Base-by-base conservation (phyloP, 2,888 invertebrate species). In the Eristalis tenax region DNA sequence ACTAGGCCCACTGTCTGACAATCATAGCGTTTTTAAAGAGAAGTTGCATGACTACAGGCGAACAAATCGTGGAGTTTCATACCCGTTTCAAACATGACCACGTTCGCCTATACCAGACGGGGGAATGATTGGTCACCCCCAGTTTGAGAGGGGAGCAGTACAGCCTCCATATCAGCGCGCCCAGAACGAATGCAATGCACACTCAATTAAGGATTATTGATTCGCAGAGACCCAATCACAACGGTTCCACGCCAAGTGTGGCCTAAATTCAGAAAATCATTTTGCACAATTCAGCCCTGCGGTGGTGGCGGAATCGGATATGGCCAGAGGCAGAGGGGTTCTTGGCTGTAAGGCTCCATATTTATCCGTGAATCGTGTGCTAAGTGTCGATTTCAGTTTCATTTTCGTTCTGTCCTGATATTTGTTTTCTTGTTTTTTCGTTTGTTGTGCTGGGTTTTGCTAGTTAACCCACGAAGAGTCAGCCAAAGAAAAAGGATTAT, bases 321-420 rank as follows among this genome's bases (percentile, higher is more conserved):
- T 1, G 56, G 13, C 22, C 15, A 10, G 68, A 10, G 68, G 26
- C 35, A 18, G 26, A 26, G 5, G 8, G 22, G 40, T 8, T n/a
- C 22, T 10, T 8, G 18, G 18, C 15, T 22, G 10, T 8, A 50
- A 32, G 32, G 71, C 26, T 57, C 61, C 50, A 71, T 70, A 81
- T 81, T 75, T 81, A 82, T 78, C 70, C 35, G 69, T 65, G 26
- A 75, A 82, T 86, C 70, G 83, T 86, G 83, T 83, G 86, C 77
- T 61, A 75, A 82, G 86, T 82, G 75, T 85, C 85, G 77, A 69
- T 84, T 84, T 79, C 79, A 75, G 83, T 78, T 82, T 86, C 75
- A 75, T 78, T 81, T 57, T 71, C 61, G 63, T 82, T 78, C 70
- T 78, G 69, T 82, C 64, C 56, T 77, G 50, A 64, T 71, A 50